Evolutionary conservation across 2,888 invertebrate species (phyloP), one percentile per base, ranked within the genome.

Genomic region (Spilosoma lubricipeda): DNA sequence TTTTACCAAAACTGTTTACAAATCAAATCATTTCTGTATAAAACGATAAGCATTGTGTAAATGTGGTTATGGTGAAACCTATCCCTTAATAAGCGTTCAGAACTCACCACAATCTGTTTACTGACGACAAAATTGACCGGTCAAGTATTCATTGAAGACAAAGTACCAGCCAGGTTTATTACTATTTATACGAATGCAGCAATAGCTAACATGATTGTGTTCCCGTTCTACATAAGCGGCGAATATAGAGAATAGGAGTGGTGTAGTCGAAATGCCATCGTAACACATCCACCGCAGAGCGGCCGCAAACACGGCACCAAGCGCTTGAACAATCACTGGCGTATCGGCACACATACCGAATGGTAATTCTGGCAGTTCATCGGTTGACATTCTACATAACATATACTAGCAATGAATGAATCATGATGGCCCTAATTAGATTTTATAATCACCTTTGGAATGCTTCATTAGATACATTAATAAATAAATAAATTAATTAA

Each of bases 241-340:
- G 80, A 80, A 81, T 80, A 82, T 80, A 75, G 82, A 81, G 76
- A 76, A 74, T 77, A 79, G 78, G 79, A 81, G 76, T 74, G 83
- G 85, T 85, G 85, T 86, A 90, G 87, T 89, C 86, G 87, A 90
- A 90, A 91, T 90, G 91, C 87, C 89, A 88, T 87, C 86, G 91
- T 89, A 90, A 91, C 90, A 90, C 88, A 89, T 87, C 86, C 85
- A 89, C 93, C 93, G 87, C 93, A 92, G 87, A 88, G 82, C 86
- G 82, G 86, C 90, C 93, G 82, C 89, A 92, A 92, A 92, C 91
- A 90, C 88, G 89, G 85, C 86, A 84, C 83, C 86, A 85, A 87
- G 83, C 91, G 90, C 89, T 92, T 90, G 90, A 90, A 92, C 91
- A 91, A 91, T 92, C 91, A 89, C 86, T 87, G 88, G 86, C 84